Base-by-base conservation (phyloP, 2,888 invertebrate species). In the Actias luna region DNA sequence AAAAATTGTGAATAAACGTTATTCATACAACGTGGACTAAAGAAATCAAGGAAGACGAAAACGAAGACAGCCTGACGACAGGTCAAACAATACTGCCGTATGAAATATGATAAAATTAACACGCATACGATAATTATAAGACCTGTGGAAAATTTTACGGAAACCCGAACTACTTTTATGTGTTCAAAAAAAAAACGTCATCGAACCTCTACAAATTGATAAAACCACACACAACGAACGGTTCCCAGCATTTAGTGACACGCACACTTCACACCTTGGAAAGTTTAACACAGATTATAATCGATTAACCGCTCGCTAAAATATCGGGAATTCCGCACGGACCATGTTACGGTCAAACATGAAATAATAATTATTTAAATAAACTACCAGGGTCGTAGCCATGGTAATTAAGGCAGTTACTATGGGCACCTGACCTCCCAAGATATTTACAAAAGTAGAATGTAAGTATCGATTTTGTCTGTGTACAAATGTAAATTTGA, bases 241-340 rank as follows among this genome's bases (percentile, higher is more conserved):
- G n/a, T n/a, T n/a, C 29, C 31, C 25, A 31, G 31, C 61, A 25
- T 58, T 42, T 62, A 58, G 61, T 33, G 61, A 59, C 63, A 63
- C 8, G 29, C 70, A 64, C 71, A 79, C 76, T 77, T 77, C 70
- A 73, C 74, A 76, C 76, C 73, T 70, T 71, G 74, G 76, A 76
- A 77, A 77, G 74, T 75, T 74, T 74, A 72, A 73, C 72, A 70
- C 66, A 70, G 62, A 74, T 63, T 59, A 66, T 72, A 79, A 80
- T 80, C 74, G 75, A 78, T 80, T 78, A 69, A 68, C 66, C 66
- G 65, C 64, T 62, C 64, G 65, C 66, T 67, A 70, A 63, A 64
- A 59, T 61, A 36, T 70, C 72, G 75, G 69, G 70, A 74, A 76
- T 69, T 60, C 50, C 55, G 60, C 58, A 58, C 58, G 50, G 27